Percentiles rank a stretch among this genome's conserved stretches.
These are phyloP conservation scores for Peromyscus californicus DNA, from an alignment of 2,113 vertebrate genomes.

Conservation along the genomic window DNA sequence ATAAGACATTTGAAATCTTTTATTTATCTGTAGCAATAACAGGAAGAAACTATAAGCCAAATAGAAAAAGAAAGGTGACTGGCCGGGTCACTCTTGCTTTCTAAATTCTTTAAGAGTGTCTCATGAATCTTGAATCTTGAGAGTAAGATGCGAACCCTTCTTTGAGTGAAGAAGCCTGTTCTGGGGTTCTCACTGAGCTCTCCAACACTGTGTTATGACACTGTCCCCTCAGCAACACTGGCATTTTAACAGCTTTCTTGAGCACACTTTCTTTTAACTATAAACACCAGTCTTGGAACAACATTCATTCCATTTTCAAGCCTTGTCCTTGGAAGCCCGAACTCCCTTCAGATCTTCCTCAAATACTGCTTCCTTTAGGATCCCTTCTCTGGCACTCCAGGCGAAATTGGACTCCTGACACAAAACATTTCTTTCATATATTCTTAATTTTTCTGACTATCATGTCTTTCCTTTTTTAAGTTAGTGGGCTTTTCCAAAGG, in stretches of 20 bases:
- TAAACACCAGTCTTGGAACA: constrained; percentile 21
- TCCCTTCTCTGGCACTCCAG: background rate
- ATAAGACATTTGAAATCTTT: background rate
- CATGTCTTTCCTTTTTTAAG: background rate
- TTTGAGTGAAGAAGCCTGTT: background rate
- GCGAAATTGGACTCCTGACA: background rate
- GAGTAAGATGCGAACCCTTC: background rate
- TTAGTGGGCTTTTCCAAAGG: background rate
- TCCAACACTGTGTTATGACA: background rate
- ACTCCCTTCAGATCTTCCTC: background rate
- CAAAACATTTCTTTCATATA: background rate
- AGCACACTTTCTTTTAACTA: background rate
- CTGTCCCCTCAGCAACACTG: background rate
- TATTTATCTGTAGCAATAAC: background rate
- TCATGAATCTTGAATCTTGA: background rate
- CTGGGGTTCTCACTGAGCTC: background rate
- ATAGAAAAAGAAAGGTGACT: background rate
- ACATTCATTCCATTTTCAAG: background rate
- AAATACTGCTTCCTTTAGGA: background rate
- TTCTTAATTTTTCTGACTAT: background rate
- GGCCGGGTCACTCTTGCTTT: background rate
- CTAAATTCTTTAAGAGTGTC: background rate
- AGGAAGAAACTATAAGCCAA: background rate
- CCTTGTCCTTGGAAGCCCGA: background rate
- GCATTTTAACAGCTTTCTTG: background rate